Conservation (phyloP, 2,888 invertebrate species). For the Morpho helenor region DNA sequence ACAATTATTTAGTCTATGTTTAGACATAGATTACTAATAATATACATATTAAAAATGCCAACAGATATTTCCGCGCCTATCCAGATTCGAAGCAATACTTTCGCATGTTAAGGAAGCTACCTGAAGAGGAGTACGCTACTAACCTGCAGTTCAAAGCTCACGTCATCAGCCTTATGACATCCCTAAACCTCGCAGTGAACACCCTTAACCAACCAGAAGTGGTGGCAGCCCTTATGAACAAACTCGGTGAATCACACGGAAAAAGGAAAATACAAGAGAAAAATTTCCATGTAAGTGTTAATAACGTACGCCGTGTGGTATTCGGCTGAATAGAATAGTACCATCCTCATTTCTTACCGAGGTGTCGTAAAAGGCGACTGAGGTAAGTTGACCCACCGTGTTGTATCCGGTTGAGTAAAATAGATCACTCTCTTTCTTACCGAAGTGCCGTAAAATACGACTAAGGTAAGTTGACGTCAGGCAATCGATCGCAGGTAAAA, state of each 20-base stretch:
- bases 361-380: no score
- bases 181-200: slow-evolving; percentile 42
- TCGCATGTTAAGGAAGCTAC: slow-evolving; percentile 39
- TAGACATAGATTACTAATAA: no score
- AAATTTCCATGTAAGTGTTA: slow-evolving; percentile 49
- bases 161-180: slow-evolving; percentile 50
- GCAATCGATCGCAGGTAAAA: no score
- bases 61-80: slow-evolving; percentile 45
- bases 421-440: no score
- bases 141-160: slow-evolving; percentile 53
- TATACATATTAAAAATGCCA: not conserved
- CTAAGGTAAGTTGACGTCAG: no score
- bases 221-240: slow-evolving; percentile 50
- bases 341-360: no score
- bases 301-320: no score
- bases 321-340: no score
- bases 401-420: no score
- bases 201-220: slow-evolving; percentile 50
- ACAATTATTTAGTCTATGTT: no score
- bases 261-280: slow-evolving; percentile 35
- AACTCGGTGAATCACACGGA: slow-evolving; percentile 51
- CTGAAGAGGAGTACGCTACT: slow-evolving; percentile 38
- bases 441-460: no score
- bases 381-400: no score
- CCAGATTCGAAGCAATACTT: slow-evolving; percentile 49